Evolutionary conservation across 2,113 vertebrate genomes (phyloP).

Genomic region (Chloroceryle aenea): DNA sequence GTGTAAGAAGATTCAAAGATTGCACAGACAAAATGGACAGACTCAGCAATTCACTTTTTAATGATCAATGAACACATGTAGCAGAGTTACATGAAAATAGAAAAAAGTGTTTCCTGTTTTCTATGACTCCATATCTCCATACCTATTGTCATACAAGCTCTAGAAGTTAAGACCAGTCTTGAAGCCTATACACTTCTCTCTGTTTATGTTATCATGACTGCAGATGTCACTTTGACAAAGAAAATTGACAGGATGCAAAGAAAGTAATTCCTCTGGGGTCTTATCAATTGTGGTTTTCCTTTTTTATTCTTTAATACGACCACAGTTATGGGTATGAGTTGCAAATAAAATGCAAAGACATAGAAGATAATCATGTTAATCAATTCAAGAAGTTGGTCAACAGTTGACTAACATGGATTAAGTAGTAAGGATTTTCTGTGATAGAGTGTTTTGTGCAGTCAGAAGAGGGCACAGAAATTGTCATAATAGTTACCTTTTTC

Average conservation of each 20-base stretch:
- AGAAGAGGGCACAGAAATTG: background rate
- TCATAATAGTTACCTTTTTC: background rate
- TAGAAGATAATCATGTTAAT: background rate
- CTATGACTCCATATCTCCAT: background rate
- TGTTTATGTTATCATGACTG: background rate
- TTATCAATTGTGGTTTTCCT: background rate
- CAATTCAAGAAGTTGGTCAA: background rate
- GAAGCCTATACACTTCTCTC: background rate
- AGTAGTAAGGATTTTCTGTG: background rate
- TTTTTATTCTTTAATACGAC: background rate
- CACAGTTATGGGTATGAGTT: too few relatives aligned
- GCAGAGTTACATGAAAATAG: background rate
- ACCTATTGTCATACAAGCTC: background rate
- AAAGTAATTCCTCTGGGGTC: background rate
- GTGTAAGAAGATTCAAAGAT: slow-evolving; percentile 16
- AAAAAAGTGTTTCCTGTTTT: background rate
- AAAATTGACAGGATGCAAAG: background rate
- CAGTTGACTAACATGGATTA: background rate
- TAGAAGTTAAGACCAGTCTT: background rate
- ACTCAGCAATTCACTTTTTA: background rate
- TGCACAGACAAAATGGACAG: background rate
- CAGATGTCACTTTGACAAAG: background rate
- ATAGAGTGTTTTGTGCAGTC: background rate
- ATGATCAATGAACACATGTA: background rate
- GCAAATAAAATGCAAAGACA: background rate